Percentiles rank a stretch among this genome's conserved stretches.
These are phyloP conservation scores for Campaea margaritaria DNA, from an alignment of 2,888 invertebrate species.

Conservation along the genomic window DNA sequence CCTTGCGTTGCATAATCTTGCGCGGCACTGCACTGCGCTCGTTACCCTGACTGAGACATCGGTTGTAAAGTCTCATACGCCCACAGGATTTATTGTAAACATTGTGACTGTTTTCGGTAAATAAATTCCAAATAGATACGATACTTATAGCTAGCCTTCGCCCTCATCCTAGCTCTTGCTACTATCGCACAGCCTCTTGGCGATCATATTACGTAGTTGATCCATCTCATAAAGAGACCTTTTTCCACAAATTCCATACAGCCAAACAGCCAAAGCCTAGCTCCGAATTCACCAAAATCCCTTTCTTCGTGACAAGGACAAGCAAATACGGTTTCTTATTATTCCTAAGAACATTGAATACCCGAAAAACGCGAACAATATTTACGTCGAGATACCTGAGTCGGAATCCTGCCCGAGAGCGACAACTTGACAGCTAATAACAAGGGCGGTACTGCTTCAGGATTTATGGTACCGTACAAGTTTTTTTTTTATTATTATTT, in stretches of 20 bases:
- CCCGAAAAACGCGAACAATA: slow-evolving; percentile 27
- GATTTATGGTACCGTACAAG: slow-evolving; percentile 40
- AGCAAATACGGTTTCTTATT: slow-evolving; percentile 31
- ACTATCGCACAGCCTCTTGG: background rate
- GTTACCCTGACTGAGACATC: no score
- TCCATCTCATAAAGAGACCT: background rate
- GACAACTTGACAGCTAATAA: slow-evolving; percentile 64
- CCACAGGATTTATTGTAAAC: no score
- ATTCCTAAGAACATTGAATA: slow-evolving; percentile 34
- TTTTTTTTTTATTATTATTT: slow-evolving; percentile 19
- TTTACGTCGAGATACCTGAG: slow-evolving; percentile 30
- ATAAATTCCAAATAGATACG: no score
- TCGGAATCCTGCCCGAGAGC: slow-evolving; percentile 45
- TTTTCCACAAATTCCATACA: background rate
- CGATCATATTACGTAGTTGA: background rate
- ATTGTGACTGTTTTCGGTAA: no score
- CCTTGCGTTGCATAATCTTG: no score
- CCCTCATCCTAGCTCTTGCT: no score
- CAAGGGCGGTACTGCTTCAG: slow-evolving; percentile 49
- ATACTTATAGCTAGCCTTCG: no score
- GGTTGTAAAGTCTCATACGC: no score
- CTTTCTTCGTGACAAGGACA: slow-evolving; percentile 23
- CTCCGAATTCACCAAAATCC: slow-evolving; percentile 22
- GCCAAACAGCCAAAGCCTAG: slow-evolving; percentile 12
- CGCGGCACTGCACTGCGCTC: no score